These are phyloP conservation scores for Stratiomys singularior DNA, from an alignment of 2,888 invertebrate species.

Conservation along the genomic window DNA sequence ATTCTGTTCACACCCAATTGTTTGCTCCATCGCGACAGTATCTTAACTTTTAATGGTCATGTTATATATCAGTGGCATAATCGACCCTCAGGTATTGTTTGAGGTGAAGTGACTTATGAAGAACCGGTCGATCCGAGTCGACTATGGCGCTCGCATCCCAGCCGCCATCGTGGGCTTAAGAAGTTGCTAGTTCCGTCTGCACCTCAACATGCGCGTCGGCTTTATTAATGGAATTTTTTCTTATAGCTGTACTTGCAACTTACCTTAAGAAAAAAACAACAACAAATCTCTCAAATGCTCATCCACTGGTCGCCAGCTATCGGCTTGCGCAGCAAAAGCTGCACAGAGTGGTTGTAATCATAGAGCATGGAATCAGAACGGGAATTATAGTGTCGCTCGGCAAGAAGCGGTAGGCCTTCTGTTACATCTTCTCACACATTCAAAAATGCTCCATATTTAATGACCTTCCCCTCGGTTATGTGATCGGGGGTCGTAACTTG, in stretches of 20 bases:
- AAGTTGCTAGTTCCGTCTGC: slow-evolving; percentile 32
- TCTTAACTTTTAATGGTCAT: slow-evolving; percentile 13
- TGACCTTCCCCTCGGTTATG: slow-evolving; percentile 40
- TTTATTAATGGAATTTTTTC: slow-evolving; percentile 29
- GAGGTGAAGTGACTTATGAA: background rate
- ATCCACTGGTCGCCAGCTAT: background rate
- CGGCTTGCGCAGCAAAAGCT: background rate
- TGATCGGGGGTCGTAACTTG: slow-evolving; percentile 22
- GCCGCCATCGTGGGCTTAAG: background rate
- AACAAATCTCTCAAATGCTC: slow-evolving; percentile 9
- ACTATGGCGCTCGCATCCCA: background rate
- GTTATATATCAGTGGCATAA: slow-evolving; percentile 20
- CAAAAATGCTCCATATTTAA: slow-evolving; percentile 23
- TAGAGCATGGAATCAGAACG: background rate
- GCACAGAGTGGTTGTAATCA: background rate
- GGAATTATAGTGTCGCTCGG: background rate
- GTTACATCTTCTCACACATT: slow-evolving; percentile 1
- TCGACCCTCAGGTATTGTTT: slow-evolving; percentile 26
- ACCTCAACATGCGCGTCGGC: background rate
- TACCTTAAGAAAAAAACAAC: background rate
- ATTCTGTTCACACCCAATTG: background rate
- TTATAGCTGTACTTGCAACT: background rate
- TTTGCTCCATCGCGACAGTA: background rate
- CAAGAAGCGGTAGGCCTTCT: slow-evolving; percentile 38
- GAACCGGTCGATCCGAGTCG: slow-evolving; percentile 28